Conservation (phyloP, 2,888 invertebrate genomes). For the Heliothis peltigera region DNA sequence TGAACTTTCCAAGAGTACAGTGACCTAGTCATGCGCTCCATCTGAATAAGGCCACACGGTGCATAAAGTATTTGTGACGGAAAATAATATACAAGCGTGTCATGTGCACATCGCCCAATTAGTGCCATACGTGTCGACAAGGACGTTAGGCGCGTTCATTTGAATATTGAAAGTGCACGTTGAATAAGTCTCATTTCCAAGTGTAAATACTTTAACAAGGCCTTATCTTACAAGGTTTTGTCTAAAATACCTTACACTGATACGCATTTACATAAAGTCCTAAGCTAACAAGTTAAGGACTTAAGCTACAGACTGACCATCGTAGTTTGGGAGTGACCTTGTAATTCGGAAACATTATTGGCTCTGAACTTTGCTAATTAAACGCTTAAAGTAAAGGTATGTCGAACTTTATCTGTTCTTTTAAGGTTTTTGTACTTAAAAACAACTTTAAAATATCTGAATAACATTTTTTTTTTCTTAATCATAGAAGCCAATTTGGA, state of each 20-base stretch:
- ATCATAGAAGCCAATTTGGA: neutral
- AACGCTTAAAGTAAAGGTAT: conserved; percentile 32
- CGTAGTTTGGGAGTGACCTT: conserved; percentile 14
- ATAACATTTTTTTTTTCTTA: neutral
- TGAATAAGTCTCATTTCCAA: conserved; percentile 46
- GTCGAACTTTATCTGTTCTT: neutral
- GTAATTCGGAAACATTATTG: conserved; percentile 47
- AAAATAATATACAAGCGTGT: conserved; percentile 67
- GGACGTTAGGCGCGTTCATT: conserved; percentile 53
- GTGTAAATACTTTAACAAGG: conserved; percentile 64
- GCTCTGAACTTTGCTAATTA: conserved; percentile 43
- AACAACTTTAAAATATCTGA: neutral
- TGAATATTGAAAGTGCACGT: conserved; percentile 52
- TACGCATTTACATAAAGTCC: conserved; percentile 60
- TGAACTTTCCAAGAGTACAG: conserved; percentile 87
- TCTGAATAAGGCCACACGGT: conserved; percentile 82
- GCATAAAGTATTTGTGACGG: conserved; percentile 77
- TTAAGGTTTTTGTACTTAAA: neutral
- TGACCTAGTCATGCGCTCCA: conserved; percentile 84
- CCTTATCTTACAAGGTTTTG: conserved; percentile 58
- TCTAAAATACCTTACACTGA: conserved; percentile 48
- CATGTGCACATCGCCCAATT: conserved; percentile 63
- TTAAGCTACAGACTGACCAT: conserved; percentile 41
- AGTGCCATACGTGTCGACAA: conserved; percentile 50
- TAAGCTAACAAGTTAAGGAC: conserved; percentile 64